Base-by-base conservation (phyloP, 2,113 vertebrate genomes). In the Heterotilapia buettikoferi region DNA sequence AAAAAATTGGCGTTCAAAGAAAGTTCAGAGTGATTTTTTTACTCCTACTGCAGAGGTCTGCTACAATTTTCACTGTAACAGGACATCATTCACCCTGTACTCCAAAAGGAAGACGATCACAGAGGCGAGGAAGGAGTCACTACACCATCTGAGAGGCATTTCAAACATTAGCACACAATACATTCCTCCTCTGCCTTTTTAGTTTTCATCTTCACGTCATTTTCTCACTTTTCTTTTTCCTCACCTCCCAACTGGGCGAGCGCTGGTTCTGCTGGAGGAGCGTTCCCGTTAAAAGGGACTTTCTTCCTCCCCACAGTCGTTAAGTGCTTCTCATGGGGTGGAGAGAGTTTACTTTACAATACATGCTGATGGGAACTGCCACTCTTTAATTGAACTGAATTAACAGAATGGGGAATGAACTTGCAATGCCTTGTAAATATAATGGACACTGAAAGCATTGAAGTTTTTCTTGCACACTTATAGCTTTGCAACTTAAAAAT, bases 341-440 rank as follows among this genome's bases (percentile, higher is more conserved):
- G 11, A 40, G 33, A 38, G 63, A 0, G 33, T 0, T 2, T 71
- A 43, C 66, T 40, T 14, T 71, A 40, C 11, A 26, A 1, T 13
- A 56, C 10, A 5, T 18, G 40, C 21, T 45, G 12, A 10, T 18
- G 38, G 38, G 14, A 73, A 2, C 21, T 47, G 40, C 13, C 7
- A 4, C 21, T 24, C 12, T 24, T 36, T 21, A 71, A 43, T 2
- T 4, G 0, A 45, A 16, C 68, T 50, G 71, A 29, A 76, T 76
- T 5, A 5, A 76, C 2, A 76, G 24, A 12, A 76, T 2, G 9
- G 68, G 21, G 21, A 73, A 76, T 47, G 9, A 76, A 76, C 16
- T 26, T n/a, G 5, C 18, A 63, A 6, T 4, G 9, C 6, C 59
- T 63, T 45, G 3, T 18, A 76, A 47, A 26, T 45, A 5, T 18